Evolutionary conservation across 2,113 vertebrate genomes (phyloP).

Genomic region (Hypocryptadius cinnamomeus): DNA sequence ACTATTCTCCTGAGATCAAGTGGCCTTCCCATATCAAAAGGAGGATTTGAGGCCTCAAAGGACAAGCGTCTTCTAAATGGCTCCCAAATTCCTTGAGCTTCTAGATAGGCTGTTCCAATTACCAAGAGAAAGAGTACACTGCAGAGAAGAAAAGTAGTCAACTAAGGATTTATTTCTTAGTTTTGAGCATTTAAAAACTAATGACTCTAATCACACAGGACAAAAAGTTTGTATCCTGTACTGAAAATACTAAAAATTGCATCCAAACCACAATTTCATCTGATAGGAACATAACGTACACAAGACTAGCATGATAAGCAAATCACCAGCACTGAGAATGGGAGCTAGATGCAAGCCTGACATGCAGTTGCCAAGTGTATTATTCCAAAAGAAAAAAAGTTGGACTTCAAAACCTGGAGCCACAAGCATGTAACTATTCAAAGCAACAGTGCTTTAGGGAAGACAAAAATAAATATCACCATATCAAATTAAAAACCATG

Average conservation of each 20-base stretch:
- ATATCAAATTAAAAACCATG: background rate
- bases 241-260: background rate
- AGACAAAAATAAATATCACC: background rate
- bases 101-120: conserved; percentile 92
- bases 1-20: conserved; percentile 99
- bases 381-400: background rate
- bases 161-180: background rate
- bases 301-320: background rate
- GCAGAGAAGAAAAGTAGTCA: background rate
- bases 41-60: conserved; percentile 85
- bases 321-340: background rate
- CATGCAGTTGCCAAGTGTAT: background rate
- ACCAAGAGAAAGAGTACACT: conserved; percentile 95
- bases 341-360: background rate
- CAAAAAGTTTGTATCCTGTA: background rate
- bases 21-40: conserved; percentile 88
- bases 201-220: background rate
- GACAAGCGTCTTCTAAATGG: conserved; percentile 91
- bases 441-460: background rate
- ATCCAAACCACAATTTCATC: background rate
- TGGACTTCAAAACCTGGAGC: background rate
- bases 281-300: background rate
- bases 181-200: background rate
- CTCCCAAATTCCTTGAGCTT: conserved; percentile 98
- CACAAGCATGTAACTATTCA: background rate